Base-by-base conservation (phyloP, 1,140 invertebrate species). In the Bursaphelenchus mucronatus region DNA sequence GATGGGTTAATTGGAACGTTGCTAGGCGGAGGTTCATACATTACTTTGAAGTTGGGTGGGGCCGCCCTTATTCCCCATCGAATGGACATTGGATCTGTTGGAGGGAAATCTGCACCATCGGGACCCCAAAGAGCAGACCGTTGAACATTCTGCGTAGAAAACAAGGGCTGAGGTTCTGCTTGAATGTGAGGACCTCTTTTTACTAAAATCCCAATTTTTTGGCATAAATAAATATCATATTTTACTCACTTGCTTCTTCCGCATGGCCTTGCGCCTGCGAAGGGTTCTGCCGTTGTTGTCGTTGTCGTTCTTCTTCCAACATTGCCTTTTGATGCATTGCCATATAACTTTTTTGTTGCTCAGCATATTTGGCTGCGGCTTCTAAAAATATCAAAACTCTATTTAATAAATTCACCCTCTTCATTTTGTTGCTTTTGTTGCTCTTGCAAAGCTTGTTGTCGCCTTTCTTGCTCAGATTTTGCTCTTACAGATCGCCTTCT, bases 341-440 rank as follows among this genome's bases (percentile, higher is more conserved):
- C 8, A 72, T 50, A 51, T 71, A 71, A n/a, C 62, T 63, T 30
- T 74, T 58, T 45, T 71, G 69, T 49, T 71, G 61, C 13, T 66
- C 45, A 4, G 70, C 69, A 69, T 72, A 72, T 40, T 61, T 47
- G 39, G 71, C 71, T 39, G 71, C 69, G 8, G 71, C 71, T 40
- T 61, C 71, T 71, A 46, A 45, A 55, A 9, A 54, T 19, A 41
- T 3, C 8, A 50, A 56, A 59, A 39, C 41, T 11, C 56, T 39
- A 67, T 21, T 8, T 6, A 54, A 17, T 30, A 43, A 47, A 61
- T 21, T 65, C 30, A 43, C 8, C 19, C 17, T 13, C n/a, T 19
- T 51, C 44, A 21, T 69, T 50, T n/a, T 55, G 44, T 21, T 7
- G 15, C 19, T 70, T 47, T 44, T 41, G 41, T 54, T 65, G 44